Conservation (phyloP, 2,888 invertebrate genomes). For the Suillia variegata region DNA sequence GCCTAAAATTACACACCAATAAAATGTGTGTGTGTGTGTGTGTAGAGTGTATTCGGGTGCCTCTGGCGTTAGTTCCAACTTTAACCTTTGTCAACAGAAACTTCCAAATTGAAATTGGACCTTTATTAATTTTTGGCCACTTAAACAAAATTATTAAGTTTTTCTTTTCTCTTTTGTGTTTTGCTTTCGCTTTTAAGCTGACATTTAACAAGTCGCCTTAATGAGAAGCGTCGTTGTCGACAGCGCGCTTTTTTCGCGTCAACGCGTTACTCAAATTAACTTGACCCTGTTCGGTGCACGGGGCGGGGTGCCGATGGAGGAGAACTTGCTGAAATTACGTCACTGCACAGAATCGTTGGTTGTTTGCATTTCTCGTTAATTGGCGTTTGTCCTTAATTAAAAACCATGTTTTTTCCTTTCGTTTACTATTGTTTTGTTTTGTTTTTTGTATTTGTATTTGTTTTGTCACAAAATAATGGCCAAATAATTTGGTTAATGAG, state of each 20-base stretch:
- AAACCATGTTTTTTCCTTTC: slow-evolving; percentile 3
- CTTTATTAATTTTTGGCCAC: too few species aligned
- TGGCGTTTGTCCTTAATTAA: slow-evolving; percentile 18
- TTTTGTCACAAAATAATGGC: not conserved
- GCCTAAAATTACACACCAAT: not conserved
- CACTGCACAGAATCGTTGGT: not conserved
- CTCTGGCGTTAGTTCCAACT: not conserved
- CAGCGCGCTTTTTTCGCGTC: too few species aligned
- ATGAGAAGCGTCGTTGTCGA: not conserved
- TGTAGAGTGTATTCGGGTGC: not conserved
- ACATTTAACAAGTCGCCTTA: too few species aligned
- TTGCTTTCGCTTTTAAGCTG: too few species aligned
- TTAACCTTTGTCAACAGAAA: too few species aligned
- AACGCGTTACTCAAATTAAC: not conserved
- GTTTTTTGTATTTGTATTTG: slow-evolving; percentile 8
- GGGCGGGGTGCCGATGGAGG: too few species aligned
- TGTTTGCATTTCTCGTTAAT: slow-evolving; percentile 17
- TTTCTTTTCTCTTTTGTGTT: too few species aligned
- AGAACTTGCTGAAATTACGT: too few species aligned
- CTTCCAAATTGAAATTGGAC: too few species aligned
- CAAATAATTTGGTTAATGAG: slow-evolving; percentile 7
- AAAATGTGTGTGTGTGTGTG: not conserved
- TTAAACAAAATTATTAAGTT: too few species aligned
- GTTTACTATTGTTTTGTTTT: too few species aligned
- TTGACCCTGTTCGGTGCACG: slow-evolving; percentile 4